Evolutionary conservation across 2,888 invertebrate species (phyloP).

Genomic region (Pelosia muscerda): DNA sequence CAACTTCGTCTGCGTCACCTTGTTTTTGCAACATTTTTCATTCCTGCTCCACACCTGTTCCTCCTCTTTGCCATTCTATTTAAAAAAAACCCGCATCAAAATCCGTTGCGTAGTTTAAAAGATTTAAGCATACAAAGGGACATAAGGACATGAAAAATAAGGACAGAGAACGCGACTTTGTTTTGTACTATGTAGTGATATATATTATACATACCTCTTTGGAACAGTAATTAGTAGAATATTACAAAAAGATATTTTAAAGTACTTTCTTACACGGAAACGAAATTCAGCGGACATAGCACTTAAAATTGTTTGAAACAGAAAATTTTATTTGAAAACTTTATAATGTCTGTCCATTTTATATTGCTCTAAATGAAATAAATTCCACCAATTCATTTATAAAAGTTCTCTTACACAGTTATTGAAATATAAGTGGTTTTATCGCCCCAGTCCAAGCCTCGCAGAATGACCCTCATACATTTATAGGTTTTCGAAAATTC

Average conservation of each 20-base stretch:
- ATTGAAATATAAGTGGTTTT: conserved; percentile 6
- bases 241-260: neutral
- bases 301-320: neutral
- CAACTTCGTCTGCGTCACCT: no score
- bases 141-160: no score
- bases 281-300: neutral
- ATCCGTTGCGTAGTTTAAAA: no score
- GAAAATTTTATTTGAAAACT: neutral
- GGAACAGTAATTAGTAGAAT: neutral
- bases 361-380: neutral
- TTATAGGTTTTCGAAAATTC: conserved; percentile 11
- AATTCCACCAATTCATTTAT: neutral
- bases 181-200: no score
- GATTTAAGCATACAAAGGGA: no score
- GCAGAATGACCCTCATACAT: neutral
- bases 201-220: no score
- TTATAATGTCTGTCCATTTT: neutral
- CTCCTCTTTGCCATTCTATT: no score
- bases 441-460: conserved; percentile 3
- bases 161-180: no score
- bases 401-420: neutral
- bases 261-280: neutral
- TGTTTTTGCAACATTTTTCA: no score
- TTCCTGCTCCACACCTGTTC: no score
- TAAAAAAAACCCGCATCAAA: no score